Evolutionary conservation across 2,888 invertebrate species (phyloP).

Genomic region (Athalia cordata): DNA sequence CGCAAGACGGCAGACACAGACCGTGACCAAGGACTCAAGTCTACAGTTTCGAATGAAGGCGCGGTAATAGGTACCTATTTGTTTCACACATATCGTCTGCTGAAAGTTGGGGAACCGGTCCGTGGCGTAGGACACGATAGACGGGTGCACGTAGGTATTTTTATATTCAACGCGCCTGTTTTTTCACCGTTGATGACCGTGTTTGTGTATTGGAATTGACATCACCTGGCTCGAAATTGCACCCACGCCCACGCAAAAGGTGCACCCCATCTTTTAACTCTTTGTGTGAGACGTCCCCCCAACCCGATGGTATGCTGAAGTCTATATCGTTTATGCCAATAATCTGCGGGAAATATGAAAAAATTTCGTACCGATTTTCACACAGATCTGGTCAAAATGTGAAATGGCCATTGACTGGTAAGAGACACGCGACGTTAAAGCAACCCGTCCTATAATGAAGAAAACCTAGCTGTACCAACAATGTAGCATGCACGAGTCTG

Average conservation of each 20-base stretch:
- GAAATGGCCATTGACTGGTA: neutral
- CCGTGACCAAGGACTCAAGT: too few relatives aligned
- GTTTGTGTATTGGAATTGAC: too few relatives aligned
- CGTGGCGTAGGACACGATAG: neutral
- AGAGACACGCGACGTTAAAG: slow-evolving; percentile 5
- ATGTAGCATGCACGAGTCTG: too few relatives aligned
- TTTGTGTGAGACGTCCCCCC: too few relatives aligned
- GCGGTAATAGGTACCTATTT: neutral
- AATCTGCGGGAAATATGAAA: neutral
- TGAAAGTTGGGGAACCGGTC: slow-evolving; percentile 43
- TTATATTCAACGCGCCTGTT: neutral
- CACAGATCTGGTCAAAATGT: neutral
- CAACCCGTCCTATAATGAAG: neutral
- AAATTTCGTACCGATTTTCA: neutral
- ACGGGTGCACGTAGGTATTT: neutral
- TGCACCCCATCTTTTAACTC: too few relatives aligned
- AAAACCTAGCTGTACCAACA: slow-evolving; percentile 11
- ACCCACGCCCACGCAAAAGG: too few relatives aligned
- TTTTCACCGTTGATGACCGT: too few relatives aligned
- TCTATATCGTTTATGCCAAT: neutral
- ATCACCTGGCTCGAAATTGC: too few relatives aligned
- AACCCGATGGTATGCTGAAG: too few relatives aligned
- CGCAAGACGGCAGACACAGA: too few relatives aligned
- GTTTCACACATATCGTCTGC: neutral
- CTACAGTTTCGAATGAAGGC: too few relatives aligned